Conservation (phyloP, 2,888 invertebrate species). For the Lasioglossum pauxillum region DNA sequence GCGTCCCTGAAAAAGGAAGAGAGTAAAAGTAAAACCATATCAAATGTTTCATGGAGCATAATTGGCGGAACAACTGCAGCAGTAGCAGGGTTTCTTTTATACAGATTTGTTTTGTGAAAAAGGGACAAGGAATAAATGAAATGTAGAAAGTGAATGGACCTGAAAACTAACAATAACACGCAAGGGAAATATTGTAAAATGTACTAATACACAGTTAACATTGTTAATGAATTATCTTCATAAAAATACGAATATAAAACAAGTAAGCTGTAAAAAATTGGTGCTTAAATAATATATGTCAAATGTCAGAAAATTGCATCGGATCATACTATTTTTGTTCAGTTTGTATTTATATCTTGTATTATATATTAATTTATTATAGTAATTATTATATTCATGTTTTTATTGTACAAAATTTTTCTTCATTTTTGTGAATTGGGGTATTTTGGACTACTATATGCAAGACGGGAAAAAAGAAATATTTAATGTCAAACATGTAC, state of each 20-base stretch:
- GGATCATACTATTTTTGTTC: background rate
- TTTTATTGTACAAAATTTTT: conserved; percentile 24
- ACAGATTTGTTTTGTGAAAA: conserved; percentile 87
- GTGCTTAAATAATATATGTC: conserved; percentile 8
- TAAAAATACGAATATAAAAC: conserved; percentile 26
- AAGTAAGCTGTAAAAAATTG: conserved; percentile 32
- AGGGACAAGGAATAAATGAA: background rate
- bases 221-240: conserved; percentile 16
- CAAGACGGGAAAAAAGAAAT: conserved; percentile 23
- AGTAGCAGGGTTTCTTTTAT: conserved; percentile 90
- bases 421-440: background rate
- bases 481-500: conserved; percentile 17
- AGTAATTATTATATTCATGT: conserved; percentile 13
- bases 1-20: conserved; percentile 50
- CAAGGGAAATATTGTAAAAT: conserved; percentile 22
- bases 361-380: conserved; percentile 24
- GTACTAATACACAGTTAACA: conserved; percentile 28
- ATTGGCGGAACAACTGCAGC: conserved; percentile 89
- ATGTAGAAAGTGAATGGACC: background rate
- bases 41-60: conserved; percentile 88
- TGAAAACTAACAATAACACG: background rate
- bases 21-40: conserved; percentile 72
- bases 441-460: conserved; percentile 17
- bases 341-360: conserved; percentile 20
- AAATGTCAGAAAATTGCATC: conserved; percentile 19